phyloP scores from a whole-genome alignment of 1,140 invertebrate species.

The Rhyzopertha dominica region DNA sequence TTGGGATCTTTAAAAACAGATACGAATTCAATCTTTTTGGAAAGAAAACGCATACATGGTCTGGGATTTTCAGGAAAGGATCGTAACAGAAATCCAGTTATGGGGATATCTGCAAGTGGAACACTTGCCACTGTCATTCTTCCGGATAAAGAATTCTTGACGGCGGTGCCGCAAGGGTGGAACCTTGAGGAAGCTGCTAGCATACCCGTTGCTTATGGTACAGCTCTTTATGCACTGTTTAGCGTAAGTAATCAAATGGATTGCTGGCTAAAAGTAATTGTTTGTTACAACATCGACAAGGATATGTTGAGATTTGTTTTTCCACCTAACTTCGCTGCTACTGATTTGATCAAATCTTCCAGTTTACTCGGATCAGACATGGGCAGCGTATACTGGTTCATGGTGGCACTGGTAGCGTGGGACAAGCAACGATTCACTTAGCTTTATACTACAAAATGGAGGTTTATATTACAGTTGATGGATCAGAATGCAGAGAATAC shows the following conservation, averaged over 20 bases:
- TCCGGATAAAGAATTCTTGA: slow-evolving; percentile 58
- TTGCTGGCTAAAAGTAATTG: no score
- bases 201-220: slow-evolving; percentile 80
- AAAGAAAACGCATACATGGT: no score
- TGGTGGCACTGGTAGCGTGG: slow-evolving; percentile 66
- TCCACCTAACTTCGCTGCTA: no score
- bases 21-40: no score
- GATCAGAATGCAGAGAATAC: slow-evolving; percentile 62
- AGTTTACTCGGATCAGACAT: not conserved
- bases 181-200: slow-evolving; percentile 80
- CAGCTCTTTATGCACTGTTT: slow-evolving; percentile 76
- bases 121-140: slow-evolving; percentile 57
- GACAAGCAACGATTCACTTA: slow-evolving; percentile 69
- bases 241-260: slow-evolving; percentile 32
- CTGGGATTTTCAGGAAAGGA: no score
- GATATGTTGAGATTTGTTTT: no score
- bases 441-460: slow-evolving; percentile 59
- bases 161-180: slow-evolving; percentile 67
- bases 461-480: slow-evolving; percentile 64
- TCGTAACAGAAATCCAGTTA: slow-evolving; percentile 63
- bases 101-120: slow-evolving; percentile 59
- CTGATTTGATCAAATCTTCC: no score
- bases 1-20: no score
- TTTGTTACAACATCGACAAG: no score
- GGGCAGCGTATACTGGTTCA: no score